Evolutionary conservation across 2,113 vertebrate species (phyloP), one percentile per base, ranked within the genome.

Genomic region (Sciurus niger): DNA sequence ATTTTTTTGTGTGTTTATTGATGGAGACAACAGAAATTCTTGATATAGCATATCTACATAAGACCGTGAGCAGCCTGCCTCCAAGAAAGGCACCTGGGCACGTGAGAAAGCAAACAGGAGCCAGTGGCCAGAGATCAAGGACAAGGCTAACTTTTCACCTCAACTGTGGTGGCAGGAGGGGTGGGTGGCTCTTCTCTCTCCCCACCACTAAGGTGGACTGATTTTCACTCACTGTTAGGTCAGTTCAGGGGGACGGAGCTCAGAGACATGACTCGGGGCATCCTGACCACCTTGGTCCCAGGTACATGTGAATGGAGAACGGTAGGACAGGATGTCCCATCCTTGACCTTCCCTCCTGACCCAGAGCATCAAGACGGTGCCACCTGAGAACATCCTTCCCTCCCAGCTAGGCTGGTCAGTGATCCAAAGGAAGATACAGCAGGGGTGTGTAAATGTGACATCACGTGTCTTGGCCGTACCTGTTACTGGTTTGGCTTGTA

Each of bases 401-500:
- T 37, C 4, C 84, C 72, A 37, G n/a, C n/a, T 43, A 79, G 76
- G 79, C 92, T 94, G 89, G 58, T 7, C 91, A 94, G 82, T 24
- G 20, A 79, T 14, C 46, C 60, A 55, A 90, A 94, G 65, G 93
- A 84, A 65, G 94, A 84, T 84, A 87, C 37, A 34, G 89, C 22
- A 25, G 73, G 68, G 82, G 80, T 48, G n/a, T 90, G 43, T 74
- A 73, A 72, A 93, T 65, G 96, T 80, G 90, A 97, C 84, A 89
- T 74, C 32, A 55, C 0, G 48, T 14, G 82, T 98, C 97, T 93
- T 93, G 95, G 95, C 85, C 96, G 90, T 96, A 84, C 90, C 88
- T 88, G 91, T 97, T 98, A 97, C 94, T 97, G 97, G 96, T 86
- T 98, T 98, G 96, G 97, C 98, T 97, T 98, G 98, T 98, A 98